Base-by-base conservation (phyloP, 2,888 invertebrate genomes). In the Drosophila monieri region DNA sequence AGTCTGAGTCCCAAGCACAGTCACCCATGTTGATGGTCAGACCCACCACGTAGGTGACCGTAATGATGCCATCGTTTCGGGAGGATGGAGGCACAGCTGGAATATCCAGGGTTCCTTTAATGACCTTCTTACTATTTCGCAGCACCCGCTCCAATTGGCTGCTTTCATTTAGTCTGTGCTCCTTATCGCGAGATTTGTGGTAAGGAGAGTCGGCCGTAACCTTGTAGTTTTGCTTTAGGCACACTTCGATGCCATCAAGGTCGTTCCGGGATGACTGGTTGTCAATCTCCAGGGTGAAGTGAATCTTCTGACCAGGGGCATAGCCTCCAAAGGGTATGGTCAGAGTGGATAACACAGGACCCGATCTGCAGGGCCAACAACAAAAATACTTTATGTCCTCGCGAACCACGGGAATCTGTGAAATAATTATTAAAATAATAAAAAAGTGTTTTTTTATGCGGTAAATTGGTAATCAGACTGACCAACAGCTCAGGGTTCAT, bases 261-360 rank as follows among this genome's bases (percentile, higher is more conserved):
- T 85, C 86, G 23, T 73, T 74, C 14, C 68, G 62, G 78, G 94
- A 94, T 55, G 95, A 95, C 76, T 93, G 93, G 91, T 96, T 96
- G 73, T 95, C 94, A 32, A 95, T 92, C 77, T 94, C 94, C 5
- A 95, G 91, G 32, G 93, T 92, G 12, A 95, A 90, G 0, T 94
- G 93, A 66, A 96, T 94, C 21, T 92, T 91, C 90, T 96, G 95
- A 0, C 95, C 95, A 0, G 95, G 94, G 35, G 95, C 94, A 90
- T 94, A 95, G 2, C 96, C 96, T 5, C 93, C 93, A 37, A 94
- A 94, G 0, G 95, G 95, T 2, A 95, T 37, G 4, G 62, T 77
- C 0, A 87, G 55, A 1, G 73, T 74, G 1, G 77, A 61, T 1
- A 68, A 61, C 0, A 86, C 74, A 0, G 75, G 77, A 6, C 80